A percentile compares a stretch with the other conserved stretches of the same genome.
Conservation (phyloP, 30 jellyfish, hydroid and myxozoan species). For the Cassiopea xamachana region DNA sequence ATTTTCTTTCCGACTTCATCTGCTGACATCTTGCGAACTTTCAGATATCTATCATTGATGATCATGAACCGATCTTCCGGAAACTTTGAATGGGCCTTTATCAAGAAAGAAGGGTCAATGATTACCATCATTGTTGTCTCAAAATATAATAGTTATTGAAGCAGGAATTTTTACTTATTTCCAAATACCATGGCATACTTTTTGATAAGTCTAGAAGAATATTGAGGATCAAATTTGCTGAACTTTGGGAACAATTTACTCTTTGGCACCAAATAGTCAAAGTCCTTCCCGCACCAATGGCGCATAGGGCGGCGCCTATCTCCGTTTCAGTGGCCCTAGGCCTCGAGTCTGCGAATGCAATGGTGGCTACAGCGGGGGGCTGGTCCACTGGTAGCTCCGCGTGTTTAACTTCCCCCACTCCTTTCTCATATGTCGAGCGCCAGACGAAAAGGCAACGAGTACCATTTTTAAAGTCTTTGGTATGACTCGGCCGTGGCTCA, state of each 20-base stretch:
- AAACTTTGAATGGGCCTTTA: constrained; percentile 19
- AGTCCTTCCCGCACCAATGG: no score
- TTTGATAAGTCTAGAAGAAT: neutral
- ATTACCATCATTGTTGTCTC: neutral
- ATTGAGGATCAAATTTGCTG: neutral
- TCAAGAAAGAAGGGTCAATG: neutral
- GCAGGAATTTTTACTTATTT: neutral
- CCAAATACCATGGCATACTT: neutral
- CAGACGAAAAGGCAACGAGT: no score
- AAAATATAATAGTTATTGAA: neutral
- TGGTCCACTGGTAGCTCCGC: no score
- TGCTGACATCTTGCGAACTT: constrained; percentile 15
- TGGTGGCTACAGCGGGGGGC: no score
- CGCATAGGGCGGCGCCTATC: no score
- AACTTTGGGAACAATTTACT: neutral
- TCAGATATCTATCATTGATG: neutral
- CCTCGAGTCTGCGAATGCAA: no score
- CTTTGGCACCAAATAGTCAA: no score
- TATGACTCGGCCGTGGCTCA: no score
- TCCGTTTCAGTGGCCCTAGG: no score
- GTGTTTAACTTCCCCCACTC: no score
- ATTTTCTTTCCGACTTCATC: constrained; percentile 48
- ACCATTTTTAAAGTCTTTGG: no score
- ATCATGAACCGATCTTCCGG: constrained; percentile 36
- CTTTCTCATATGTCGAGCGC: no score